A percentile compares a stretch with the other conserved stretches of the same genome.
Evolutionary conservation across 2,113 vertebrate species (phyloP).

Genomic region (Oxyruncus cristatus): DNA sequence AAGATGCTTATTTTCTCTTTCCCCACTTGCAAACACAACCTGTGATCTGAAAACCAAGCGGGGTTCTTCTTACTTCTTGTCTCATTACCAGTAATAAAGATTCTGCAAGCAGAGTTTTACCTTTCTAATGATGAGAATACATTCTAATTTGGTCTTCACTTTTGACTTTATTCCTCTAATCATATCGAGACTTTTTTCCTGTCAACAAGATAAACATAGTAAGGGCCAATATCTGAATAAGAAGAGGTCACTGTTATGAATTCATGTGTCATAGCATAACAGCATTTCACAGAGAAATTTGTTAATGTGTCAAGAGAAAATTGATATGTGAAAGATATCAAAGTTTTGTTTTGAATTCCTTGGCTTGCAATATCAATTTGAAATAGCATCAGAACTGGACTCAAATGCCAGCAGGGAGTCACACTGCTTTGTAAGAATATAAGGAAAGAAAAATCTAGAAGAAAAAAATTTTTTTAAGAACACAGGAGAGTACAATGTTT

Average conservation of each 20-base stretch:
- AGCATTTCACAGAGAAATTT: slow-evolving; percentile 2
- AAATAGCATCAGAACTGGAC: background rate
- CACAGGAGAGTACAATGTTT: background rate
- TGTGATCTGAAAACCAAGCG: background rate
- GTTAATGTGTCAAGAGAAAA: slow-evolving; percentile 30
- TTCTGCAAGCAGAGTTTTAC: slow-evolving; percentile 6
- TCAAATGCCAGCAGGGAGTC: background rate
- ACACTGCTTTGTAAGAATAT: background rate
- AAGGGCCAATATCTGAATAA: background rate
- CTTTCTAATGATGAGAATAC: slow-evolving; percentile 4
- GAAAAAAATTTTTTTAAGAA: background rate
- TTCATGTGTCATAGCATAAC: background rate
- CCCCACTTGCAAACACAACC: background rate
- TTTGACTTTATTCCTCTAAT: slow-evolving; percentile 14
- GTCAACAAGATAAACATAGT: background rate
- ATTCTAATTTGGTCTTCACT: slow-evolving; percentile 6
- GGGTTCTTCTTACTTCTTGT: background rate
- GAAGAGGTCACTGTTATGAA: background rate
- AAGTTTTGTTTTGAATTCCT: background rate
- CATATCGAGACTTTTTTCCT: background rate
- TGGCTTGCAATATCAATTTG: background rate
- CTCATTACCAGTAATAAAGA: slow-evolving; percentile 29
- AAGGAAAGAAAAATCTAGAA: slow-evolving; percentile 3
- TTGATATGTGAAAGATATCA: background rate
- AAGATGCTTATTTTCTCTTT: slow-evolving; percentile 35